Evolutionary conservation across 92 coral and sea anemone genomes (phyloP), one percentile per base, ranked within the genome.

Genomic region (Palythoa heliodiscus): DNA sequence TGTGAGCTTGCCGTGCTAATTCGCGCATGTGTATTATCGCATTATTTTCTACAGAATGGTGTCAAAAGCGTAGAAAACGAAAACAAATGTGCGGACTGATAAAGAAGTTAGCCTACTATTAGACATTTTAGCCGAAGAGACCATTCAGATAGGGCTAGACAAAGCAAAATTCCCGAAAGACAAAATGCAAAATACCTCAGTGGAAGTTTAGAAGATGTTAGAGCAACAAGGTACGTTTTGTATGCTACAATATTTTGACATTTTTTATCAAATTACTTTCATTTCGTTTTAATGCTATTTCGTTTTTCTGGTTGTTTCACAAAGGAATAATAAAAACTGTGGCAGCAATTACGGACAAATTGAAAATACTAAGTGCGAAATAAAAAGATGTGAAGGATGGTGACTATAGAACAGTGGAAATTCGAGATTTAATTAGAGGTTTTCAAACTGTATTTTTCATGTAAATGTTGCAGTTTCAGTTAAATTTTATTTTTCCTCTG

Each of bases 381-480:
- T 82, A 82, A 76, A 82, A 82, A 82, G 86, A 82, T 82, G 86
- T 82, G 55, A 82, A 82, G 75, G 76, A 82, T 82, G 43, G 77
- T 82, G 77, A n/a, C n/a, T n/a, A n/a, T n/a, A n/a, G n/a, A n/a
- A n/a, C n/a, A n/a, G n/a, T n/a, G n/a, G n/a, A n/a, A n/a, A n/a
- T n/a, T n/a, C n/a, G 83, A 78, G 82, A 77, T 70, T 78, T 38
- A 78, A 78, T 64, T 52, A 52, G 47, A 78, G 70, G 70, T 78
- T 58, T 79, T 29, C 84, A 60, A 79, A 60, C 84, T 79, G 72
- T 79, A 13, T 60, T 73, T 50, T 58, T 73, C 39, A 79, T 79
- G 83, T 78, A 78, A 72, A 78, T 78, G 83, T 60, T 60, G 66
- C 66, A 57, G 63, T 57, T 54, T 40, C 84, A 57, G 52, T 24